These are phyloP conservation scores for Coilia nasus DNA, from an alignment of 2,797 vertebrate genomes.

Conservation along the genomic window DNA sequence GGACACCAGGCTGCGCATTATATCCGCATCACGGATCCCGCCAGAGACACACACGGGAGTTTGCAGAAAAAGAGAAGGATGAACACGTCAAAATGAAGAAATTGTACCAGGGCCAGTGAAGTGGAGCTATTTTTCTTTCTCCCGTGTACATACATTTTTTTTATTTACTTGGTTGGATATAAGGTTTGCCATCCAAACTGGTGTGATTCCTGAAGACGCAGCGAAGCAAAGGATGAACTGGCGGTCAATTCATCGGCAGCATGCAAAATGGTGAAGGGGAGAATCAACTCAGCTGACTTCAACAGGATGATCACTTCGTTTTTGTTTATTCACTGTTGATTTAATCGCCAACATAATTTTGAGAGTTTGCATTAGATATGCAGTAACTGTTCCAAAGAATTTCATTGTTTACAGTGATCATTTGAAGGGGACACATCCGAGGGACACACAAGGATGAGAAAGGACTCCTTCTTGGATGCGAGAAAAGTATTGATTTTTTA, in stretches of 20 bases:
- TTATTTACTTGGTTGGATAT: not conserved
- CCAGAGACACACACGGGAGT: constrained; percentile 10
- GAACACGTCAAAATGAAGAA: not conserved
- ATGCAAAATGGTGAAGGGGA: constrained; percentile 40
- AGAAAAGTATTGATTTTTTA: constrained; percentile 5
- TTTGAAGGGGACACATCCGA: not conserved
- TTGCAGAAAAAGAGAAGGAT: constrained; percentile 16
- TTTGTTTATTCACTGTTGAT: not conserved
- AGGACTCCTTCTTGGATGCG: not conserved
- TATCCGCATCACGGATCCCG: constrained; percentile 31
- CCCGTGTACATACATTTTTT: not conserved
- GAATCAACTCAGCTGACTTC: constrained; percentile 19
- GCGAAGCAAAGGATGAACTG: constrained; percentile 61
- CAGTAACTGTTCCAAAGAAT: not conserved
- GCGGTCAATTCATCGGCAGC: constrained; percentile 39
- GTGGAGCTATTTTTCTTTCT: not conserved
- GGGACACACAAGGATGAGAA: not conserved
- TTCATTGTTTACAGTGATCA: not conserved
- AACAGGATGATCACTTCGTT: not conserved
- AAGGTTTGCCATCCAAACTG: constrained; percentile 22
- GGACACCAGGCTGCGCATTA: constrained; percentile 36
- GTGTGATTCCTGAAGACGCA: constrained; percentile 56
- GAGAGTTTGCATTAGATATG: not conserved
- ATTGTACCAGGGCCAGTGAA: not conserved
- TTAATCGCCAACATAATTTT: not conserved